Evolutionary conservation across 2,888 invertebrate genomes (phyloP).

Genomic region (Diarsia brunnea): DNA sequence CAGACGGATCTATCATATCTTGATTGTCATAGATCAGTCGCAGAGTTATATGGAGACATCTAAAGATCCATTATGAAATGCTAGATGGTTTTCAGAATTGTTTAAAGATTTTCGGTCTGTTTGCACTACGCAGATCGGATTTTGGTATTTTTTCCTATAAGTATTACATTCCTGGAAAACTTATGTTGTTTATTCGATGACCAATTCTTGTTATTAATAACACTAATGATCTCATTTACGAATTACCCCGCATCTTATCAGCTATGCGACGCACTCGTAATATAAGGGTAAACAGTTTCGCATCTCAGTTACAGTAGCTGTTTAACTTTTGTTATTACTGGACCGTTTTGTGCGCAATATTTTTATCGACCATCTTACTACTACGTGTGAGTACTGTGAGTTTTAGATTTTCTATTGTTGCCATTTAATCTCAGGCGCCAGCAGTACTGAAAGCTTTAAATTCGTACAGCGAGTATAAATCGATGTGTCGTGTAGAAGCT

Average conservation of each 20-base stretch:
- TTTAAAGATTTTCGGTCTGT: constrained; percentile 8
- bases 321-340: constrained; percentile 61
- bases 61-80: neutral
- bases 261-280: constrained; percentile 41
- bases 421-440: constrained; percentile 35
- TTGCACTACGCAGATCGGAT: neutral
- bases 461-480: constrained; percentile 68
- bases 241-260: constrained; percentile 77
- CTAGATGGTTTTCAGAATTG: neutral
- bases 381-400: constrained; percentile 44
- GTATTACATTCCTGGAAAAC: constrained; percentile 3
- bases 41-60: neutral
- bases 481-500: constrained; percentile 73
- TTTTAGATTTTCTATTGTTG: constrained; percentile 44
- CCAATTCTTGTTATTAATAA: constrained; percentile 38
- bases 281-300: constrained; percentile 54
- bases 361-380: constrained; percentile 26
- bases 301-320: constrained; percentile 64
- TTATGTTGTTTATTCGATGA: constrained; percentile 26
- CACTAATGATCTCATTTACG: constrained; percentile 79
- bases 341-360: constrained; percentile 53
- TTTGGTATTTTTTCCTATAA: constrained; percentile 3
- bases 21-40: neutral
- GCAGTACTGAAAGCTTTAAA: constrained; percentile 61
- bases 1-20: neutral